A percentile compares a stretch with the other conserved stretches of the same genome.
These are phyloP conservation scores for Anser cygnoides DNA, from an alignment of 2,113 vertebrate species.

Conservation along the genomic window DNA sequence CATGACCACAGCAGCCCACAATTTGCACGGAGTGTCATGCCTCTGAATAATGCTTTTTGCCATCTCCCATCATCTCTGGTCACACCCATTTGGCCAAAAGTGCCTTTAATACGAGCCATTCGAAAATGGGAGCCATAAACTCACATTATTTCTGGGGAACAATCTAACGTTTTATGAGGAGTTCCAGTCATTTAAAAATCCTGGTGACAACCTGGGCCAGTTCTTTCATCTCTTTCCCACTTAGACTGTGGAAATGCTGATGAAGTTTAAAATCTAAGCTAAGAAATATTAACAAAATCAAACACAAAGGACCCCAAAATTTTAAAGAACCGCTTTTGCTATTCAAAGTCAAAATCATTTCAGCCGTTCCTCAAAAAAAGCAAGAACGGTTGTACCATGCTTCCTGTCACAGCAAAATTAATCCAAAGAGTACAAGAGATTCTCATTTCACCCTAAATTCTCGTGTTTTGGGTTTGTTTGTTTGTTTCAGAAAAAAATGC, in stretches of 20 bases:
- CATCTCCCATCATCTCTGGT: background rate
- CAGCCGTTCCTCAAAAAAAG: background rate
- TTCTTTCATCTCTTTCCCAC: background rate
- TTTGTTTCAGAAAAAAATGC: constrained; percentile 77
- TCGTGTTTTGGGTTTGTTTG: background rate
- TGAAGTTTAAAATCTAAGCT: background rate
- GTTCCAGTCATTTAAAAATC: background rate
- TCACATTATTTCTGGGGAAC: background rate
- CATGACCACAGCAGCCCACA: background rate
- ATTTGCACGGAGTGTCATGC: background rate
- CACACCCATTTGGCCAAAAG: background rate
- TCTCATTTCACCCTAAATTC: background rate
- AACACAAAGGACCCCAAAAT: background rate
- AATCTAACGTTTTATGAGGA: background rate
- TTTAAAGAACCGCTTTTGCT: background rate
- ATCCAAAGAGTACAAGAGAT: background rate
- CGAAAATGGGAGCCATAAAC: background rate
- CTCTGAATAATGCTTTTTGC: background rate
- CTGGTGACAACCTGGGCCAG: background rate
- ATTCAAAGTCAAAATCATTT: background rate
- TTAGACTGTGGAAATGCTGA: background rate
- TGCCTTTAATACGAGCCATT: background rate
- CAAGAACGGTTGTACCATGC: background rate
- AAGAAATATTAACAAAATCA: background rate
- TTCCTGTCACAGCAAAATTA: background rate